Percentiles rank a stretch among this genome's conserved stretches.
These are phyloP conservation scores for Syngnathus rostellatus DNA, from an alignment of 2,797 vertebrate species.

Conservation along the genomic window DNA sequence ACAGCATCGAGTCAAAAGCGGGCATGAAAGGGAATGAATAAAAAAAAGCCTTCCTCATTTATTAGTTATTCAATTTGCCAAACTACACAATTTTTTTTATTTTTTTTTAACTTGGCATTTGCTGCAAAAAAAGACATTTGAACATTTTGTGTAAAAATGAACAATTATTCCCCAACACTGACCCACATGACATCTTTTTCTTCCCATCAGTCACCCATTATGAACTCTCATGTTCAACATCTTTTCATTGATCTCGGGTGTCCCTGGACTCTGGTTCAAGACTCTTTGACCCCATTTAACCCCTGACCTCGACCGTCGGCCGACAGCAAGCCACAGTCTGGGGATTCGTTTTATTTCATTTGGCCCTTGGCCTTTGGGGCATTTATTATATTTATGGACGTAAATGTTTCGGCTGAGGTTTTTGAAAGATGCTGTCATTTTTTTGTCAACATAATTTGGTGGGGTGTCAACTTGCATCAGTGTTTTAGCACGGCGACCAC, in stretches of 20 bases:
- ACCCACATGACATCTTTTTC: conserved; percentile 25
- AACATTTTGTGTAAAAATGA: not conserved
- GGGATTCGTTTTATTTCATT: conserved; percentile 66
- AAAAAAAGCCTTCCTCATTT: not conserved
- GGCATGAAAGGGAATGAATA: not conserved
- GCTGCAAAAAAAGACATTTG: not conserved
- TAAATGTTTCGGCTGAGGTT: not conserved
- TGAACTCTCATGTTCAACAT: conserved; percentile 43
- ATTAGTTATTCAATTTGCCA: not conserved
- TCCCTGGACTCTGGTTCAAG: conserved; percentile 42
- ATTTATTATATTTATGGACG: conserved; percentile 23
- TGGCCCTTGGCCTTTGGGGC: conserved; percentile 59
- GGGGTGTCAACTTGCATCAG: too few relatives aligned
- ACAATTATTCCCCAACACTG: not conserved
- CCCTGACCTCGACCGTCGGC: conserved; percentile 66
- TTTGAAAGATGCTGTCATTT: not conserved
- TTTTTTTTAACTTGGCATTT: not conserved
- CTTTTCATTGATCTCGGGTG: conserved; percentile 50
- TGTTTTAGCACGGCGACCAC: not conserved
- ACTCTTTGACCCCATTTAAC: conserved; percentile 78
- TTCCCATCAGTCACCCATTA: conserved; percentile 41
- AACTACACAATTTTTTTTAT: not conserved
- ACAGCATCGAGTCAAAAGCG: conserved; percentile 29
- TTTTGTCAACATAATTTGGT: not conserved
- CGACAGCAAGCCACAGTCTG: conserved; percentile 66